Base-by-base conservation (phyloP, 2,113 vertebrate species). In the Symphodus melops region DNA sequence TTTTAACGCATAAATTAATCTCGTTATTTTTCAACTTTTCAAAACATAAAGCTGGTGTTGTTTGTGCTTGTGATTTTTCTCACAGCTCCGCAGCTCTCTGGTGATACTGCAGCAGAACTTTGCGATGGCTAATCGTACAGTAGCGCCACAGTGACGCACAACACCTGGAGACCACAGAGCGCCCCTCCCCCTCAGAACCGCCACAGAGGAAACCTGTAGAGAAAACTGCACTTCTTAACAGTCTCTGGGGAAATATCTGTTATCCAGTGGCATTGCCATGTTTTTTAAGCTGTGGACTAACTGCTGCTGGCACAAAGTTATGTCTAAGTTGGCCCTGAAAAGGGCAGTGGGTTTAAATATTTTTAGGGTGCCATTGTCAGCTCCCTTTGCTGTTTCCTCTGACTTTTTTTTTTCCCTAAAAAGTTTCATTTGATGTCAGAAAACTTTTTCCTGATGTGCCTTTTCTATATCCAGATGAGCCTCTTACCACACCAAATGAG, bases 21-120 rank as follows among this genome's bases (percentile, higher is more conserved):
- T 44, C 5, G 12, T 12, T 44, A 3, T 14, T 3, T 12, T 5
- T 2, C 14, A 12, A 48, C 46, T 14, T 19, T 48, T 17, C 1
- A 46, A 54, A 25, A n/a, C 7, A 6, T 42, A 17, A 54, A 36
- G 14, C 49, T 62, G 14, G 14, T 65, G 41, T 72, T 66, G 1
- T 33, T 25, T 19, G 33, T 28, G 52, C 67, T 71, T 53, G 0
- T 53, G 68, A 11, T 84, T 68, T 11, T 84, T 20, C 85, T 21
- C 72, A 53, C 93, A 99, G 97, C 90, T 98, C 12, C 97, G 97
- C 82, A 95, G 59, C 54, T 98, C 97, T 77, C 94, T 99, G 66
- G 67, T 96, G 82, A 86, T 95, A 90, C 95, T 98, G 59, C 97
- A 98, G 86, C 94, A 94, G 87, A 97, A 94, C 86, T 98, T 99